Conservation (phyloP, 1,140 invertebrate species). For the Drosophila jambulina region DNA sequence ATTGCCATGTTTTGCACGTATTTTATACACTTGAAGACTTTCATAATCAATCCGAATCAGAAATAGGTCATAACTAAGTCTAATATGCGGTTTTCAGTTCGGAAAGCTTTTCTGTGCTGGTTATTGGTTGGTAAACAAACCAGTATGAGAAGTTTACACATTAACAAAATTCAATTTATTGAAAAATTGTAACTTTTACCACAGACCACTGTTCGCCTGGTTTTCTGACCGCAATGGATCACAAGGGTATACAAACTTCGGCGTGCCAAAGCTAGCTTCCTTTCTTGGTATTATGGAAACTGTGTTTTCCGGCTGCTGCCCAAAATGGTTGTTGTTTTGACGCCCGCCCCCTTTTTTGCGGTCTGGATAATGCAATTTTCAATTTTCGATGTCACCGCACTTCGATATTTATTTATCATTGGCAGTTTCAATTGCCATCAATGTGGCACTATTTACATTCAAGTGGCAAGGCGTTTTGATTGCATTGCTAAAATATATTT, state of each 20-base stretch:
- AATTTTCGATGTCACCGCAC: slow-evolving; percentile 29
- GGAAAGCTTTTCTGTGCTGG: too few species aligned
- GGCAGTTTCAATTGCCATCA: slow-evolving; percentile 32
- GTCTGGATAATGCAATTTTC: slow-evolving; percentile 40
- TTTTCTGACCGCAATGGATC: too few species aligned
- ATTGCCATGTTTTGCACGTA: slow-evolving; percentile 38
- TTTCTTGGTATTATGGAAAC: not conserved
- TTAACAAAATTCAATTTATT: too few species aligned
- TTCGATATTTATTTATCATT: slow-evolving; percentile 43
- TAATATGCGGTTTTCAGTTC: not conserved
- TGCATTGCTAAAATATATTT: slow-evolving; percentile 36
- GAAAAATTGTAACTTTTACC: too few species aligned
- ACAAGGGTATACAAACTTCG: not conserved
- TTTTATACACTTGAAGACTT: slow-evolving; percentile 13
- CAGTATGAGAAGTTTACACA: too few species aligned
- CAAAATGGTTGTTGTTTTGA: slow-evolving; percentile 24
- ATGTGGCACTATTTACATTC: slow-evolving; percentile 22
- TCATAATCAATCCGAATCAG: not conserved
- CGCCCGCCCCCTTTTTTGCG: slow-evolving; percentile 13
- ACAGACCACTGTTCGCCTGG: too few species aligned
- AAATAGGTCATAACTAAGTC: not conserved
- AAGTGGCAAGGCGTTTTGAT: slow-evolving; percentile 16
- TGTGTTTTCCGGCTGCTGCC: not conserved
- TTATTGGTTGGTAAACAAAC: too few species aligned
- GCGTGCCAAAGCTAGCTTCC: not conserved